Evolutionary conservation across 53 echinoderm and acorn worm genomes (phyloP).

Genomic region (Echinometra lucunter): DNA sequence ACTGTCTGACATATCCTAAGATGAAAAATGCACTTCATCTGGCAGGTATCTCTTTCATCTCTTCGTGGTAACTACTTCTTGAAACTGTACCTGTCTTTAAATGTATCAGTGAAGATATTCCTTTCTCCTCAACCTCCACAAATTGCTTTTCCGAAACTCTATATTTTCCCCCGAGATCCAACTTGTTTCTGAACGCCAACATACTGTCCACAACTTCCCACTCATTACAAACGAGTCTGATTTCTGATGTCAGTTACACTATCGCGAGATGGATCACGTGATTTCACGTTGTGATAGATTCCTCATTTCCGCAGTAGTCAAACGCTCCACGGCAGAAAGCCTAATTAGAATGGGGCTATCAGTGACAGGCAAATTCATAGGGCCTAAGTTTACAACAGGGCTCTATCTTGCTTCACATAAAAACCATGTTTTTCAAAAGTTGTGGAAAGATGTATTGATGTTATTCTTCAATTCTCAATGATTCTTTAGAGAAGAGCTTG

Average conservation of each 20-base stretch:
- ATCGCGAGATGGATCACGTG: background rate
- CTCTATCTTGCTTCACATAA: too few species aligned
- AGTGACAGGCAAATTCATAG: background rate
- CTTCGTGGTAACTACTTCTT: background rate
- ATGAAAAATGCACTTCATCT: background rate
- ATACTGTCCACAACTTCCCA: background rate
- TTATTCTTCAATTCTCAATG: too few species aligned
- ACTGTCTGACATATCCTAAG: background rate
- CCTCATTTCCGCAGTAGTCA: background rate
- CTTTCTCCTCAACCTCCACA: background rate
- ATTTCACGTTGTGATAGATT: background rate
- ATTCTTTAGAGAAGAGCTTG: too few species aligned
- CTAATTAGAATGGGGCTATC: background rate
- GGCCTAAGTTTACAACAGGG: background rate
- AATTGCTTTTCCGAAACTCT: slow-evolving; percentile 30
- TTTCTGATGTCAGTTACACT: background rate
- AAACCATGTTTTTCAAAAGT: too few species aligned
- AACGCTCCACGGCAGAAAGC: background rate
- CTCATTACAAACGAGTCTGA: background rate
- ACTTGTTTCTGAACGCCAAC: background rate
- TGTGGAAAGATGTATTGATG: too few species aligned
- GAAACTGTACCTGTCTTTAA: background rate
- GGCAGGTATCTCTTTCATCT: background rate
- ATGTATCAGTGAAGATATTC: background rate
- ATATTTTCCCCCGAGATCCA: slow-evolving; percentile 1